Conservation (phyloP, 2,888 invertebrate genomes). For the Pheosia gnoma region DNA sequence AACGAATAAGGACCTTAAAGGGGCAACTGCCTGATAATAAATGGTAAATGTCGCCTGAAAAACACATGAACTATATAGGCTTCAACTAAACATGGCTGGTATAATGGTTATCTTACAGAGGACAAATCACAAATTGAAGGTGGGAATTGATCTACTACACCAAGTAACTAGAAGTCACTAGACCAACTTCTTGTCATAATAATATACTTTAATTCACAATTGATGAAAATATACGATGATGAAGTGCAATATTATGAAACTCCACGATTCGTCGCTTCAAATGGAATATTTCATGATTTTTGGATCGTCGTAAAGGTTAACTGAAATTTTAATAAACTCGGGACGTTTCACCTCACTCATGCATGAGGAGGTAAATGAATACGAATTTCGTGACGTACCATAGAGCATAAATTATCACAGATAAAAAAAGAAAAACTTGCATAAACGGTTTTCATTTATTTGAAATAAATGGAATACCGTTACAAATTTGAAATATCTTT, state of each 20-base stretch:
- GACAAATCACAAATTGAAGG: no score
- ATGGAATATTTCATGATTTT: slow-evolving; percentile 20
- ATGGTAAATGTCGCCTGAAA: no score
- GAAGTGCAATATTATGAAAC: background rate
- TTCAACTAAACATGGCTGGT: no score
- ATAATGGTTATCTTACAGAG: no score
- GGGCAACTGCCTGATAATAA: no score
- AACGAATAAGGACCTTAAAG: no score
- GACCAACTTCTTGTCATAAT: no score
- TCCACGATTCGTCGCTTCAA: slow-evolving; percentile 17
- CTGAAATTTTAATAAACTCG: slow-evolving; percentile 22
- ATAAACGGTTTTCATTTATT: slow-evolving; percentile 13
- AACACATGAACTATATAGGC: no score
- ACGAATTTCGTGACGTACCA: slow-evolving; percentile 11
- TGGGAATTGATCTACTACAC: no score
- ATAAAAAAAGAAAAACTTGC: background rate
- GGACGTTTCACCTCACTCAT: slow-evolving; percentile 6
- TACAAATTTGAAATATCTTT: background rate
- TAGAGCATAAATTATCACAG: slow-evolving; percentile 5
- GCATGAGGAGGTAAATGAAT: slow-evolving; percentile 7
- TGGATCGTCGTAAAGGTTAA: slow-evolving; percentile 6
- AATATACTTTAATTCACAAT: no score
- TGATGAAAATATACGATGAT: no score
- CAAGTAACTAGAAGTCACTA: no score
- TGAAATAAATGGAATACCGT: slow-evolving; percentile 3